A percentile compares a stretch with the other conserved stretches of the same genome.
Conservation (phyloP, 2,888 invertebrate genomes). For the Drosophila paramelanica region DNA sequence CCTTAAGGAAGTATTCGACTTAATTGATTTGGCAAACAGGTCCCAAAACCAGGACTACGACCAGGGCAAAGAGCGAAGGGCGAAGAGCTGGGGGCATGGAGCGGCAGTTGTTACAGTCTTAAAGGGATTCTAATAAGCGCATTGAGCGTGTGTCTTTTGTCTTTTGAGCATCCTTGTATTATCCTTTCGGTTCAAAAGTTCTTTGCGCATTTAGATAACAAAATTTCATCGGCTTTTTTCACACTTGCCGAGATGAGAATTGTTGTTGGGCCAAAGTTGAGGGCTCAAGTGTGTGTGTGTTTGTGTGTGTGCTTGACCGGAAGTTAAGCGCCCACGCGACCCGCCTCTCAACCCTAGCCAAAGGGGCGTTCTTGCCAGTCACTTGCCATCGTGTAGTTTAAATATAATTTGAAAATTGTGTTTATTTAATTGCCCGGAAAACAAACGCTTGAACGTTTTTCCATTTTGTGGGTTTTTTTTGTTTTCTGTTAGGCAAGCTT, state of each 20-base stretch:
- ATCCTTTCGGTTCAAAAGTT: slow-evolving; percentile 68
- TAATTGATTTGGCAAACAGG: slow-evolving; percentile 71
- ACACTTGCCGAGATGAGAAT: slow-evolving; percentile 53
- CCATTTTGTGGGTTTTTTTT: not conserved
- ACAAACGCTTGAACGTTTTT: slow-evolving; percentile 48
- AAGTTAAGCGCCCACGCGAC: slow-evolving; percentile 50
- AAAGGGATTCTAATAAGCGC: slow-evolving; percentile 78
- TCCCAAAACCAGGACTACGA: not conserved
- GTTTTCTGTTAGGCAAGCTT: slow-evolving; percentile 32
- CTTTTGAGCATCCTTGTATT: slow-evolving; percentile 39
- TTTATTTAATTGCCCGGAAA: slow-evolving; percentile 79
- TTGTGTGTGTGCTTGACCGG: slow-evolving; percentile 59
- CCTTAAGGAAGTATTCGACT: slow-evolving; percentile 75
- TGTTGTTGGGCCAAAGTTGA: slow-evolving; percentile 51
- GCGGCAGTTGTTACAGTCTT: slow-evolving; percentile 66
- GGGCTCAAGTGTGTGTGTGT: slow-evolving; percentile 47
- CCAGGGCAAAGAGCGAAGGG: not conserved
- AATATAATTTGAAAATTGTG: slow-evolving; percentile 79
- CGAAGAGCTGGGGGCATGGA: not conserved
- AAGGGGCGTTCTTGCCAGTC: slow-evolving; percentile 4
- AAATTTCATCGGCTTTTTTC: slow-evolving; percentile 71
- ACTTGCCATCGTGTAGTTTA: slow-evolving; percentile 58
- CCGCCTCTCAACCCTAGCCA: slow-evolving; percentile 10
- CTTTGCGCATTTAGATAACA: slow-evolving; percentile 72
- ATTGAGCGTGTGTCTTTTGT: slow-evolving; percentile 62